Conservation (phyloP, 2,113 vertebrate genomes). For the Athene cunicularia region DNA sequence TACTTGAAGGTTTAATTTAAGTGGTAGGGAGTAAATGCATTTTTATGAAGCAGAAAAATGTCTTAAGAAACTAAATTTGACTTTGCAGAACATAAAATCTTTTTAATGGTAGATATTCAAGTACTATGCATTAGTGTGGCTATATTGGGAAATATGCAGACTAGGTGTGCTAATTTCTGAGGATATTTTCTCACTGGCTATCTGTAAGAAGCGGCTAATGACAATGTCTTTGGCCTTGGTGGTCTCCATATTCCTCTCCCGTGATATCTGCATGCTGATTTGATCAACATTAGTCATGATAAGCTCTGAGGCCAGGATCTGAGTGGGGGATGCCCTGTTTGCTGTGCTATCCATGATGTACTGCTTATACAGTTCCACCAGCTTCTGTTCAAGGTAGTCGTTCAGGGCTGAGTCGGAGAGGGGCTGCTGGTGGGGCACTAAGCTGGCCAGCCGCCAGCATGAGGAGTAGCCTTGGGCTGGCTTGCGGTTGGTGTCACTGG, state of each 20-base stretch:
- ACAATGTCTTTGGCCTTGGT: slow-evolving; percentile 92
- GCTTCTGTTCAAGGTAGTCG: slow-evolving; percentile 91
- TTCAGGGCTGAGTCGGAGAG: slow-evolving; percentile 92
- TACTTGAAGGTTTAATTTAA: not conserved
- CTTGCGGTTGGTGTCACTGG: not conserved
- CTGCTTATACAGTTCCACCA: slow-evolving; percentile 91
- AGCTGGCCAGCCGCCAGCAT: slow-evolving; percentile 82
- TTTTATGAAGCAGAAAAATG: not conserved
- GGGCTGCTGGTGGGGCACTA: slow-evolving; percentile 83
- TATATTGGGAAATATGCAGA: slow-evolving; percentile 89
- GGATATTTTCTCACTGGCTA: slow-evolving; percentile 85
- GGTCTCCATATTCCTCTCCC: slow-evolving; percentile 89
- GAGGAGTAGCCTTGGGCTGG: slow-evolving; percentile 76
- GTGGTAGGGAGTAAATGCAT: not conserved
- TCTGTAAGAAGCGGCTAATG: slow-evolving; percentile 85
- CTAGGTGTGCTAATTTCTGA: slow-evolving; percentile 93
- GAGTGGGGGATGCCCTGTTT: slow-evolving; percentile 76
- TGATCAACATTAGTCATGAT: slow-evolving; percentile 91
- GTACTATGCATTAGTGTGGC: slow-evolving; percentile 53
- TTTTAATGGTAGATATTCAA: not conserved
- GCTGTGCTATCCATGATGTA: slow-evolving; percentile 89
- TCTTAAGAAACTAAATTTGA: not conserved
- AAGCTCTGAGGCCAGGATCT: slow-evolving; percentile 89
- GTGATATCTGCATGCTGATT: slow-evolving; percentile 90
- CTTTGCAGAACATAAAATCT: not conserved